Evolutionary conservation across 2,797 vertebrate species (phyloP).

Genomic region (Cyprinodon diabolis): DNA sequence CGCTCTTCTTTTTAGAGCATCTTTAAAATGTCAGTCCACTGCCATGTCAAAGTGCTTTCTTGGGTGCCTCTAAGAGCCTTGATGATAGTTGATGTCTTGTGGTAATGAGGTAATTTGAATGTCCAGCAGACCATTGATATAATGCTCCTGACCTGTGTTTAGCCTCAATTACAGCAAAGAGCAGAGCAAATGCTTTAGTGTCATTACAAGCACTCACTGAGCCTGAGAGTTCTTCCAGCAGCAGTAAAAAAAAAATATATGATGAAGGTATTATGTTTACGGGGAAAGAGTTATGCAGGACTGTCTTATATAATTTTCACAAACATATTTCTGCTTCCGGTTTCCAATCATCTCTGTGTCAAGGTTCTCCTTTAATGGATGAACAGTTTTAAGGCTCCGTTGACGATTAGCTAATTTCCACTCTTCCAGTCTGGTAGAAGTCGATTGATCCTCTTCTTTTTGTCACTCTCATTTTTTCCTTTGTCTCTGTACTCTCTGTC

Average conservation of each 20-base stretch:
- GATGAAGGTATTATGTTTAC: slow-evolving; percentile 11
- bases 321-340: not conserved
- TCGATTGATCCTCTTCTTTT: slow-evolving; percentile 19
- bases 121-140: slow-evolving; percentile 2
- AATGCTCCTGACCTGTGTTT: slow-evolving; percentile 34
- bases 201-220: slow-evolving; percentile 6
- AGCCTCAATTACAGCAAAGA: slow-evolving; percentile 39
- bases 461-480: slow-evolving; percentile 5
- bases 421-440: slow-evolving; percentile 16
- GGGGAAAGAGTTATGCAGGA: not conserved
- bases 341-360: not conserved
- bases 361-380: slow-evolving; percentile 1
- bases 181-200: slow-evolving; percentile 3
- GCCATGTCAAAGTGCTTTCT: not conserved
- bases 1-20: not conserved
- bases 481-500: slow-evolving; percentile 25
- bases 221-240: slow-evolving; percentile 14
- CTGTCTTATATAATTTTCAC: not conserved
- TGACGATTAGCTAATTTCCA: slow-evolving; percentile 9
- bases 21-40: not conserved
- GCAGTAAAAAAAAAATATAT: not conserved
- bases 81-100: slow-evolving; percentile 17
- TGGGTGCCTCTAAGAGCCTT: slow-evolving; percentile 10
- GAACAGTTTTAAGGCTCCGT: not conserved
- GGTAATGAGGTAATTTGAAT: slow-evolving; percentile 29